Conservation (phyloP, 1,140 invertebrate species). For the Cataglyphis hispanica region DNA sequence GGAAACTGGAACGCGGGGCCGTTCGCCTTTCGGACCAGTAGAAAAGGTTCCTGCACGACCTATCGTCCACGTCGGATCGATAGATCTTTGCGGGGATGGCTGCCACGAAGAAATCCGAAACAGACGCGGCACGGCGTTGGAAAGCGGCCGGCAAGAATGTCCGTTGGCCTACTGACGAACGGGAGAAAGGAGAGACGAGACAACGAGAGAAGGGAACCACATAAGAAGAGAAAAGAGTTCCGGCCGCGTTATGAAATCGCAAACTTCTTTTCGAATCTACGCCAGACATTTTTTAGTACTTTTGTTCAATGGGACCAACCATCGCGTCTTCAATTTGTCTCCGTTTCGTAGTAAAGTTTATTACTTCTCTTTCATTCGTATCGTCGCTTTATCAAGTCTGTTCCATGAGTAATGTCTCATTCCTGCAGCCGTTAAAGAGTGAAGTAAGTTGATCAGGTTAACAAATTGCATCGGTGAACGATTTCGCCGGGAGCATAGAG, state of each 20-base stretch:
- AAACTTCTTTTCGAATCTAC: slow-evolving; percentile 41
- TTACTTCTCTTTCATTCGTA: neutral
- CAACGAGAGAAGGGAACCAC: slow-evolving; percentile 57
- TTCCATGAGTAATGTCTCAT: neutral
- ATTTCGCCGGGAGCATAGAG: slow-evolving; percentile 55
- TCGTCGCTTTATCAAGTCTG: neutral
- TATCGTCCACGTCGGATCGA: slow-evolving; percentile 49
- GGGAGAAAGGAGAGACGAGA: slow-evolving; percentile 72
- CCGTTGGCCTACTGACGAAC: slow-evolving; percentile 74
- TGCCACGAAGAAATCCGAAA: slow-evolving; percentile 69
- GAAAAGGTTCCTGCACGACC: slow-evolving; percentile 53
- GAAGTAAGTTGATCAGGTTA: slow-evolving; percentile 1
- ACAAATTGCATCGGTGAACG: slow-evolving; percentile 25
- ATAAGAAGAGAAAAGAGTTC: slow-evolving; percentile 66
- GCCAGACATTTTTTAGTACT: slow-evolving; percentile 6
- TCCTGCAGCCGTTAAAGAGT: neutral
- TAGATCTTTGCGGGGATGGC: slow-evolving; percentile 64
- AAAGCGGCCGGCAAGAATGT: slow-evolving; percentile 72
- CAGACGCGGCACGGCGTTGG: slow-evolving; percentile 58
- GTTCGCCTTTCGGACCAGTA: slow-evolving; percentile 52
- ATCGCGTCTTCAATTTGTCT: neutral
- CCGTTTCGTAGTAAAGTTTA: slow-evolving; percentile 7
- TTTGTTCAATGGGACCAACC: slow-evolving; percentile 36
- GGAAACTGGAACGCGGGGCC: slow-evolving; percentile 64
- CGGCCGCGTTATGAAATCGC: slow-evolving; percentile 73